phyloP scores from a whole-genome alignment of 2,888 invertebrate species.

The Rhodophaea formosa region DNA sequence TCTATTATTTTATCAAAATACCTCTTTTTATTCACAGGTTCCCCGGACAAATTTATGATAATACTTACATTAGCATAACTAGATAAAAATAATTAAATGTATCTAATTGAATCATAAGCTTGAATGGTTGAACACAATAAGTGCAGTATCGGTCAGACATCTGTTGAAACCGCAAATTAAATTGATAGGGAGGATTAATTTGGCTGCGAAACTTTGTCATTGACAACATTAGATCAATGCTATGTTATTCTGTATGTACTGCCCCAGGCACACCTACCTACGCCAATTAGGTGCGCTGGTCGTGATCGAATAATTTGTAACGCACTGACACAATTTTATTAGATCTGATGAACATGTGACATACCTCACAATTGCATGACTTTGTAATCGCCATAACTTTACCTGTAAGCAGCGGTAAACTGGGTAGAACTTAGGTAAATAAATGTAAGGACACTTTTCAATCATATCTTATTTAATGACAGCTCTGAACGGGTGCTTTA shows the following conservation, averaged over 20 bases:
- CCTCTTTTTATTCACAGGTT: too few relatives aligned
- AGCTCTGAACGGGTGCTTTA: too few relatives aligned
- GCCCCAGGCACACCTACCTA: conserved; percentile 1
- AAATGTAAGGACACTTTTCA: too few relatives aligned
- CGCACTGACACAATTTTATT: conserved; percentile 8
- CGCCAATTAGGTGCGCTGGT: background rate
- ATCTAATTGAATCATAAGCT: background rate
- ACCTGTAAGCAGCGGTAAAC: background rate
- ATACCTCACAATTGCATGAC: background rate
- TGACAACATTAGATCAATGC: conserved; percentile 1
- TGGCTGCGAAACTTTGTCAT: background rate
- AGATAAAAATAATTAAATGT: background rate
- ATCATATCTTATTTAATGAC: too few relatives aligned
- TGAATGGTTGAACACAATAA: too few relatives aligned
- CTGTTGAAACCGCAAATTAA: background rate
- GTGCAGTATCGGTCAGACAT: background rate
- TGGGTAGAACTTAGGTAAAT: too few relatives aligned
- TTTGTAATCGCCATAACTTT: background rate
- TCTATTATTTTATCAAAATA: too few relatives aligned
- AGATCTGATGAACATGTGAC: background rate
- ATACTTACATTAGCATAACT: too few relatives aligned
- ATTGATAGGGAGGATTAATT: background rate
- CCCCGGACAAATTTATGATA: too few relatives aligned
- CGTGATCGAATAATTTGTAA: conserved; percentile 14
- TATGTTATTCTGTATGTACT: background rate